A percentile compares a stretch with the other conserved stretches of the same genome.
phyloP scores from a whole-genome alignment of 1,140 invertebrate genomes.

The Tribolium madens region DNA sequence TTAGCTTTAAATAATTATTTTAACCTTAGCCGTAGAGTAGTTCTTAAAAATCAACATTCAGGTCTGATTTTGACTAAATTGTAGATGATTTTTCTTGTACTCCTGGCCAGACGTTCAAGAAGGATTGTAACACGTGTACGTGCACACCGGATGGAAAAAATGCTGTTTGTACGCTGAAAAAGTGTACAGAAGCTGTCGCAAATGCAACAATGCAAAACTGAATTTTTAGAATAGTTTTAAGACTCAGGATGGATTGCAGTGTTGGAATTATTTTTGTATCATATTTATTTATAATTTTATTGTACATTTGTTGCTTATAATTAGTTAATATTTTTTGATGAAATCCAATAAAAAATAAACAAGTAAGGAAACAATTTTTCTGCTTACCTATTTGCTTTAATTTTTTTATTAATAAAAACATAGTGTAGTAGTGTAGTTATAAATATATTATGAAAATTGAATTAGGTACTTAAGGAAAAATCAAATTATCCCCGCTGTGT shows the following conservation, averaged over 20 bases:
- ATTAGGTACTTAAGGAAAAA: not conserved
- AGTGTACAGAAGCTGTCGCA: not conserved
- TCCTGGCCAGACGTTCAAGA: constrained; percentile 65
- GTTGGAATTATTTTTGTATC: too few species aligned
- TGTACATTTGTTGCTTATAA: too few species aligned
- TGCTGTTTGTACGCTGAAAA: constrained; percentile 64
- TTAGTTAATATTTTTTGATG: too few species aligned
- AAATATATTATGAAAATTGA: too few species aligned
- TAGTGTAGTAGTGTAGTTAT: too few species aligned
- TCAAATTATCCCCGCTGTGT: not conserved
- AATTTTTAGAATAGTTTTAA: not conserved
- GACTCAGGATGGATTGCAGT: not conserved
- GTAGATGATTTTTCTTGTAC: constrained; percentile 52
- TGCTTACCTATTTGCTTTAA: too few species aligned
- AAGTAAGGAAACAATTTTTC: too few species aligned
- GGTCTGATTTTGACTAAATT: constrained; percentile 2
- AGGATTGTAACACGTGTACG: constrained; percentile 68
- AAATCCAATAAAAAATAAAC: too few species aligned
- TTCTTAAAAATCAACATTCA: not conserved
- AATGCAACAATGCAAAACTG: not conserved
- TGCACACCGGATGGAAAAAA: constrained; percentile 67
- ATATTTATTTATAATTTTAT: too few species aligned
- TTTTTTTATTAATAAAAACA: too few species aligned
- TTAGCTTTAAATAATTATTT: not conserved
- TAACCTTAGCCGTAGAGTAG: not conserved